A percentile compares a stretch with the other conserved stretches of the same genome.
Conservation (phyloP, 2,797 vertebrate genomes). For the Synaphobranchus kaupii region DNA sequence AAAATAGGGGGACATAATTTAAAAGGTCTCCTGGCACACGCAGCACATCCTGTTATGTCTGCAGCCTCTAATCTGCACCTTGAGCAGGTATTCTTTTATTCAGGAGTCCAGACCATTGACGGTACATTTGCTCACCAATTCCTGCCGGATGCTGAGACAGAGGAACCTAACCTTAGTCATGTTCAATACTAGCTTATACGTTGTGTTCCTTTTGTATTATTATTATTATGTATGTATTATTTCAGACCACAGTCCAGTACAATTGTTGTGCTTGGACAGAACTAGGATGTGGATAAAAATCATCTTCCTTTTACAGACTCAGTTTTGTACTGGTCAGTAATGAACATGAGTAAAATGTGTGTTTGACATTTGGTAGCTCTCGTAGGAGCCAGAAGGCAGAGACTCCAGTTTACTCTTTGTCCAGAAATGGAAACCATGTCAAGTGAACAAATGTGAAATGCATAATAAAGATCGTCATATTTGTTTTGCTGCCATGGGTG, state of each 20-base stretch:
- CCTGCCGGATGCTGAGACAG: not conserved
- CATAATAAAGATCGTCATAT: too few relatives aligned
- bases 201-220: not conserved
- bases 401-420: not conserved
- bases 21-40: not conserved
- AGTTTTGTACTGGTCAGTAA: not conserved
- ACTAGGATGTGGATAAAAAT: too few relatives aligned
- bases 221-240: not conserved
- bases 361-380: not conserved
- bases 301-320: too few relatives aligned
- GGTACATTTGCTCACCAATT: not conserved
- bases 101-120: not conserved
- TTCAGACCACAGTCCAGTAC: not conserved
- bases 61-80: not conserved
- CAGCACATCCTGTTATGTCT: not conserved
- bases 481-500: too few relatives aligned
- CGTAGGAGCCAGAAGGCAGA: not conserved
- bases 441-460: too few relatives aligned
- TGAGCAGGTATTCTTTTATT: not conserved
- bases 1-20: not conserved
- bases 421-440: not conserved
- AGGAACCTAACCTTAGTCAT: not conserved
- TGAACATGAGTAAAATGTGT: not conserved
- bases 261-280: not conserved
- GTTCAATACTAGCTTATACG: not conserved